Evolutionary conservation across 2,113 vertebrate genomes (phyloP).

Genomic region (Amphilophus citrinellus): DNA sequence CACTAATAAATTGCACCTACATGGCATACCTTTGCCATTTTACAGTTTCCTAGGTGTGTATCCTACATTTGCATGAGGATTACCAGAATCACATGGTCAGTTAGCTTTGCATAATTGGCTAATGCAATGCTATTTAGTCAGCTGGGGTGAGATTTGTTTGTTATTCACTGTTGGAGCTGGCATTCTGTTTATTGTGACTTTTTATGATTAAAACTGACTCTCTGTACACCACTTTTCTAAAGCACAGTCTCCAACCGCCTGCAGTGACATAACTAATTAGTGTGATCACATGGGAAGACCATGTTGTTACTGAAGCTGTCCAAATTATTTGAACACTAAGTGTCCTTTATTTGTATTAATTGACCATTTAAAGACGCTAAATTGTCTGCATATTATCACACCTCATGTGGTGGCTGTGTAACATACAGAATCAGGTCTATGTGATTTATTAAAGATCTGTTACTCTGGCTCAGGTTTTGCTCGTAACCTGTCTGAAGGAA

Average conservation of each 20-base stretch:
- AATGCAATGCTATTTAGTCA: slow-evolving; percentile 56
- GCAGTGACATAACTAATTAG: slow-evolving; percentile 53
- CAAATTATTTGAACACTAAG: slow-evolving; percentile 12
- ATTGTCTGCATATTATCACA: background rate
- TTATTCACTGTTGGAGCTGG: slow-evolving; percentile 71
- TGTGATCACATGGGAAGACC: slow-evolving; percentile 47
- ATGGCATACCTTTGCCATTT: background rate
- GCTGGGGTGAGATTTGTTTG: slow-evolving; percentile 67
- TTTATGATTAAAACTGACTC: slow-evolving; percentile 56
- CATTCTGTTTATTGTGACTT: slow-evolving; percentile 63
- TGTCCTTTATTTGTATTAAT: background rate
- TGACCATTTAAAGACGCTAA: background rate
- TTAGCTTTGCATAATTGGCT: slow-evolving; percentile 57
- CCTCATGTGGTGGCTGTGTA: background rate
- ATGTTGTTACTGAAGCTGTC: slow-evolving; percentile 43
- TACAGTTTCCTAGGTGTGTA: slow-evolving; percentile 22
- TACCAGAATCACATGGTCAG: slow-evolving; percentile 35
- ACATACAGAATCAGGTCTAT: background rate
- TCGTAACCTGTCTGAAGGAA: slow-evolving; percentile 97
- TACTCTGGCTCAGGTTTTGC: slow-evolving; percentile 88
- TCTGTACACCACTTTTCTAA: slow-evolving; percentile 44
- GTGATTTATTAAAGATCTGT: slow-evolving; percentile 15
- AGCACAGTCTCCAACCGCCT: slow-evolving; percentile 39
- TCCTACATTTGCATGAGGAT: slow-evolving; percentile 33
- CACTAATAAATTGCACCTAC: background rate